Evolutionary conservation across 1,140 invertebrate genomes (phyloP), one percentile per base, ranked within the genome.

Genomic region (Lasaia peninsularis): DNA sequence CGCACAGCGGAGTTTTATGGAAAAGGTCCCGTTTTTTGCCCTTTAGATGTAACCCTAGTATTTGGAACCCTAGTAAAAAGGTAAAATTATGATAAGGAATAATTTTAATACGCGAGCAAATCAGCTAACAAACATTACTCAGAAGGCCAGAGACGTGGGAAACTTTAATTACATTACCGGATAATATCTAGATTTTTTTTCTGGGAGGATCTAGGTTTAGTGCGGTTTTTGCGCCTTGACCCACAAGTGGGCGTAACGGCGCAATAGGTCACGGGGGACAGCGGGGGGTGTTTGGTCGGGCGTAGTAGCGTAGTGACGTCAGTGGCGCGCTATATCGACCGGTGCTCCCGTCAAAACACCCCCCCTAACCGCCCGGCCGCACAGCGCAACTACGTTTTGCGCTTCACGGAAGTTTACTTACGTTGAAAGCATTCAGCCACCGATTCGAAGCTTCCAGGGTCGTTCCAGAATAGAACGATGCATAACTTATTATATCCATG

Each of bases 271-370:
- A 85, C 54, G 67, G 70, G 79, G 78, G 69, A 69, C 58, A 56
- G 63, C 52, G 73, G 77, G 75, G 79, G 71, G 72, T 71, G 79
- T 85, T 85, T 85, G 78, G 80, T 74, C 78, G 82, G 71, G 80
- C 75, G 80, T 85, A 85, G 81, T 85, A 80, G 75, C 76, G 83
- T 86, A 84, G 74, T 86, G 83, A 86, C 80, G 83, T 86, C 81
- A 85, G 69, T 49, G 74, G 71, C 75, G 71, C 70, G 75, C 71
- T 63, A 60, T 82, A 86, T 85, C 84, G 84, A 87, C 76, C 81
- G 66, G 63, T 57, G 57, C 54, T 61, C 76, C 79, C 83, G 83
- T 86, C 83, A 86, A 67, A 86, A 86, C 80, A 86, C 71, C 21
- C 63, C 57, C 65, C 63, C 65, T 54, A 69, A 40, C 60, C 51